Percentiles rank a stretch among this genome's conserved stretches.
phyloP scores from a whole-genome alignment of 1,140 invertebrate species.

The Anagrus nilaparvatae region DNA sequence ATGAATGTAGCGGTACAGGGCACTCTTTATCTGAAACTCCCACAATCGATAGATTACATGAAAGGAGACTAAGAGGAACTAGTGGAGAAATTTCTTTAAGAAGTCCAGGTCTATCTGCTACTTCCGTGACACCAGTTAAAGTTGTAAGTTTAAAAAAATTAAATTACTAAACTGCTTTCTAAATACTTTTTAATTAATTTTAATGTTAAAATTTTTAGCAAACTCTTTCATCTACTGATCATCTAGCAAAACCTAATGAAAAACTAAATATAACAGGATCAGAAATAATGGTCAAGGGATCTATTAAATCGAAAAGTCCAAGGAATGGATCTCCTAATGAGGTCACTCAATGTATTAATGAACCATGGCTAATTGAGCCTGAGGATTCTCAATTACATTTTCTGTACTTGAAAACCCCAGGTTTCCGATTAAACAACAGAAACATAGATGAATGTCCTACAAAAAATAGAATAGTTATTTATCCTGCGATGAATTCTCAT shows the following conservation, averaged over 20 bases:
- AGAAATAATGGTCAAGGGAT: no score
- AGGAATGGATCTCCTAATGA: no score
- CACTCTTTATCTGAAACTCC: slow-evolving; percentile 9
- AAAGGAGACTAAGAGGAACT: slow-evolving; percentile 52
- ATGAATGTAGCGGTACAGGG: slow-evolving; percentile 6
- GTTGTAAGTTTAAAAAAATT: not conserved
- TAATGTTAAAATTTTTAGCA: no score
- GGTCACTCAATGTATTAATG: slow-evolving; percentile 52
- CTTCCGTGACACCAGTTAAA: slow-evolving; percentile 18
- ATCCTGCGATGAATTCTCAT: slow-evolving; percentile 51
- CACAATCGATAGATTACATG: slow-evolving; percentile 44
- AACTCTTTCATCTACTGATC: no score
- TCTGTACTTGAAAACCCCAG: slow-evolving; percentile 58
- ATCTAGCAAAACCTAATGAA: no score
- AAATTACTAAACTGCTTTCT: no score
- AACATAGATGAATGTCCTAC: slow-evolving; percentile 51
- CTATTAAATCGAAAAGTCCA: no score
- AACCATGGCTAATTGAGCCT: slow-evolving; percentile 69
- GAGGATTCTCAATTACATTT: slow-evolving; percentile 58
- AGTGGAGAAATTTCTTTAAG: slow-evolving; percentile 57
- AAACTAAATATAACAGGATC: no score
- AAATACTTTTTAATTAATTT: no score
- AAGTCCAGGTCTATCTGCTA: slow-evolving; percentile 37
- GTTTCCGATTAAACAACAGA: slow-evolving; percentile 46
- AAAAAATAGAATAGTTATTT: slow-evolving; percentile 62